phyloP scores from a whole-genome alignment of 2,888 invertebrate species.

The Eupithecia subfuscata region DNA sequence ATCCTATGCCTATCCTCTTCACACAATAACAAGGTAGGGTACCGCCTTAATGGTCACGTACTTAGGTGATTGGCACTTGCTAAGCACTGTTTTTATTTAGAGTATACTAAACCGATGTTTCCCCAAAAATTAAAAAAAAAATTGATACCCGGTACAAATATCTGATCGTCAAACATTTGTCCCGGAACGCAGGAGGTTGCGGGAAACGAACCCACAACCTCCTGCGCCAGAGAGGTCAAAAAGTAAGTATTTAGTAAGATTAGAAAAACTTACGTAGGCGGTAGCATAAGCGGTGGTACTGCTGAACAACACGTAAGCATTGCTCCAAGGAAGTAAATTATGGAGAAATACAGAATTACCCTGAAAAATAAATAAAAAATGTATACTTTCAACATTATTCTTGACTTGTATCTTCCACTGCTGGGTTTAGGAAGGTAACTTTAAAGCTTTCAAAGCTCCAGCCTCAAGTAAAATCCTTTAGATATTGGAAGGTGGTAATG shows the following conservation, averaged over 20 bases:
- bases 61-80: too few relatives aligned
- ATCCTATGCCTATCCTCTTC: too few relatives aligned
- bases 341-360: slow-evolving; percentile 90
- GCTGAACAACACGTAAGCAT: slow-evolving; percentile 86
- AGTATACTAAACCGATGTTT: too few relatives aligned
- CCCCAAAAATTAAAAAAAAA: too few relatives aligned
- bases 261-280: slow-evolving; percentile 79
- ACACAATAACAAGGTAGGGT: too few relatives aligned
- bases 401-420: not conserved
- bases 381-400: slow-evolving; percentile 44
- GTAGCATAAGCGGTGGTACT: slow-evolving; percentile 81
- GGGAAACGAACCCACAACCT: not conserved
- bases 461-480: not conserved
- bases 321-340: slow-evolving; percentile 89
- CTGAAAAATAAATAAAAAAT: slow-evolving; percentile 66
- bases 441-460: not conserved
- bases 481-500: too few relatives aligned
- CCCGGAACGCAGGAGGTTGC: too few relatives aligned
- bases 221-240: not conserved
- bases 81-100: too few relatives aligned
- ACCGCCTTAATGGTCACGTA: too few relatives aligned
- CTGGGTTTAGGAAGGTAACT: not conserved
- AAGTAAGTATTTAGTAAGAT: not conserved
- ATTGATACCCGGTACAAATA: not conserved
- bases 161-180: not conserved